These are phyloP conservation scores for Petrocephalus sullivani DNA, from an alignment of 2,797 vertebrate species.

Conservation along the genomic window DNA sequence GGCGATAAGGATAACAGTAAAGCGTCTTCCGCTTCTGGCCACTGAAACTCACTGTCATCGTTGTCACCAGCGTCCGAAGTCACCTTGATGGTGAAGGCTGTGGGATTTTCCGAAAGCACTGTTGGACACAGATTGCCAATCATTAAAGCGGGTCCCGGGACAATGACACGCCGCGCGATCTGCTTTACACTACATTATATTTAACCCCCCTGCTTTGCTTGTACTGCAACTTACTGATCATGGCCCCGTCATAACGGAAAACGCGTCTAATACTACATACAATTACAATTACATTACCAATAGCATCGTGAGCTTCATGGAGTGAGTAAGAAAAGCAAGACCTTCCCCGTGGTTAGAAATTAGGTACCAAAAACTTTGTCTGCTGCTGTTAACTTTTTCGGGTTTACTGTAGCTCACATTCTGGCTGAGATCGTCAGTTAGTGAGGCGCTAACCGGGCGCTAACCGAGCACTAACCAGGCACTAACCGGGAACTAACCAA, in stretches of 20 bases:
- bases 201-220: not conserved
- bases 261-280: not conserved
- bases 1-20: not conserved
- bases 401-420: not conserved
- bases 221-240: not conserved
- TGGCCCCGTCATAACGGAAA: not conserved
- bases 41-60: slow-evolving; percentile 79
- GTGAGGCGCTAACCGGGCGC: not conserved
- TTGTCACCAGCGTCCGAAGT: slow-evolving; percentile 85
- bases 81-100: slow-evolving; percentile 90
- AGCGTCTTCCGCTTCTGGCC: not conserved
- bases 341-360: not conserved
- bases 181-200: not conserved
- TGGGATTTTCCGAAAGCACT: slow-evolving; percentile 85
- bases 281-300: not conserved
- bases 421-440: not conserved
- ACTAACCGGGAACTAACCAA: too few species aligned
- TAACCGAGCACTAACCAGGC: too few species aligned
- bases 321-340: not conserved
- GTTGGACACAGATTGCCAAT: slow-evolving; percentile 25
- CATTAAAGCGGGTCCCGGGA: not conserved
- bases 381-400: not conserved
- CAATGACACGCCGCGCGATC: not conserved
- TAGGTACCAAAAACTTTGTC: not conserved
- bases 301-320: not conserved